Evolutionary conservation across 2,888 invertebrate genomes (phyloP), one percentile per base, ranked within the genome.

Genomic region (Yponomeuta sedellus): DNA sequence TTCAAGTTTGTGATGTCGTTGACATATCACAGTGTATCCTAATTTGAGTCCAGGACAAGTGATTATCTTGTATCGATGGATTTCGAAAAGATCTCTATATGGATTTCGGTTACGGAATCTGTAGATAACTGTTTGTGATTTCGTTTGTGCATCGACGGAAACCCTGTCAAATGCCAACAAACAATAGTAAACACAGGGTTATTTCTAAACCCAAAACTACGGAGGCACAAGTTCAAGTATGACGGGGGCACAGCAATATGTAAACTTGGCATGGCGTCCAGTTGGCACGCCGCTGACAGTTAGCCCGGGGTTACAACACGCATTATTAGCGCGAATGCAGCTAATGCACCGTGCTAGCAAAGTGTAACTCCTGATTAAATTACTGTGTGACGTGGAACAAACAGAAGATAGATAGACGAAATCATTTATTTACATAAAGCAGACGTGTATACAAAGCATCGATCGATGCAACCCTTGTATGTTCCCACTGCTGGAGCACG

Each of bases 201-300:
- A 52, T 52, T 52, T 16, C 44, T 12, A 16, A 52, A 52, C 44
- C 16, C 16, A 16, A 52, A 52, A 12, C 16, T 16, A 12, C 16
- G 16, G 16, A 52, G 16, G 16, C 44, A 44, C 66, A 70, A 72
- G 66, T 71, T 66, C 63, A 78, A 75, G 74, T 77, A 76, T 75
- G 74, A 69, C 67, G 69, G 72, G 72, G 67, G 44, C 44, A 52
- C 16, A 52, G 44, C 44, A 52, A 52, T 52, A 16, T 61, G n/a
- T 61, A 28, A 52, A 76, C 75, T 84, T 85, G 85, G 84, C 86
- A 83, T 71, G 34, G 34, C 34, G 72, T 69, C 69, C 67, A 68
- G 70, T 77, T 85, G 86, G 85, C 86, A 86, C 68, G 69, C 34
- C 67, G 73, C 61, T 75, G 76, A 74, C 75, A 74, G 74, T 71